A percentile compares a stretch with the other conserved stretches of the same genome.
phyloP scores from a whole-genome alignment of 2,797 vertebrate genomes.

The Etheostoma nigrum region DNA sequence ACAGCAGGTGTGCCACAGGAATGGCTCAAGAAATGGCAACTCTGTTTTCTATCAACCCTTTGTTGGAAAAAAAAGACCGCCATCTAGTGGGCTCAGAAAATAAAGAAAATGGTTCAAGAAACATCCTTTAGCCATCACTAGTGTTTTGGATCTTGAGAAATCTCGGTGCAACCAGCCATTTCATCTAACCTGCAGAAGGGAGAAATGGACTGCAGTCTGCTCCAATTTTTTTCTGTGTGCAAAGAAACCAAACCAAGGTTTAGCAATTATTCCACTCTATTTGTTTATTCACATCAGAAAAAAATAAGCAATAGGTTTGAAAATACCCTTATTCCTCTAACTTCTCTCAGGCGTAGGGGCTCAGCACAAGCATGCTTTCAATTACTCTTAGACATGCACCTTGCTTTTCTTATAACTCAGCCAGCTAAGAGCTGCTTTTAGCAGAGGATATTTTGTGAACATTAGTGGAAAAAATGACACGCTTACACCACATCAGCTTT shows the following conservation, averaged over 20 bases:
- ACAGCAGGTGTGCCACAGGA: too few relatives aligned
- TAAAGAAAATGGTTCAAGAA: too few relatives aligned
- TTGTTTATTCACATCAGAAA: not conserved
- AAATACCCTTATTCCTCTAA: not conserved
- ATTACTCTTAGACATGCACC: not conserved
- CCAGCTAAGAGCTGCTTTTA: not conserved
- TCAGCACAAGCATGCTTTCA: not conserved
- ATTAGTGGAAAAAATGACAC: not conserved
- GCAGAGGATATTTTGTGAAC: not conserved
- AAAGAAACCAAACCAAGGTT: conserved; percentile 1
- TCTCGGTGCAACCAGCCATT: too few relatives aligned
- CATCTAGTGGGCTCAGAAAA: too few relatives aligned
- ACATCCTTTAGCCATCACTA: too few relatives aligned
- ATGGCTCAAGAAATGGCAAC: too few relatives aligned
- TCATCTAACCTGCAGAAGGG: too few relatives aligned
- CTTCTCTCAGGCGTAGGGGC: not conserved
- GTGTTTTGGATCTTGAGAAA: too few relatives aligned
- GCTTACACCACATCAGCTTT: not conserved
- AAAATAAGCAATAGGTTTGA: not conserved
- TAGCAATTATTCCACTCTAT: not conserved
- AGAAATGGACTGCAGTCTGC: too few relatives aligned
- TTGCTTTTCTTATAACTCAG: not conserved
- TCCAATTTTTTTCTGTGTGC: not conserved
- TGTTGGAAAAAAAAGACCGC: too few relatives aligned
- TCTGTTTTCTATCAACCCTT: too few relatives aligned